phyloP scores from a whole-genome alignment of 1,140 invertebrate genomes.

The Drosophila sproati region DNA sequence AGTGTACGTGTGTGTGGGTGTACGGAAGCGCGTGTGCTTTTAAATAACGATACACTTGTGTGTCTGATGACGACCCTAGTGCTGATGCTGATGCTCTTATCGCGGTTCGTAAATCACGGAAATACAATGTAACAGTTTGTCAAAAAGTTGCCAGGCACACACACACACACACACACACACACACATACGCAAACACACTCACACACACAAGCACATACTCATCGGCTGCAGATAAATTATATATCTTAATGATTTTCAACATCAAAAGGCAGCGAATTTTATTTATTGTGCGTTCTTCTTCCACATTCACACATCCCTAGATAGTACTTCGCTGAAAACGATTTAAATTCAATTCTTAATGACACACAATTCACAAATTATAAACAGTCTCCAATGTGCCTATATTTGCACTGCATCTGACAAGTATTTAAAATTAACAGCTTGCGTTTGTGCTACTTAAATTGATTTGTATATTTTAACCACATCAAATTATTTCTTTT shows the following conservation, averaged over 20 bases:
- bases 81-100: slow-evolving; percentile 35
- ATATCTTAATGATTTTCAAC: slow-evolving; percentile 61
- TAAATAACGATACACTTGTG: slow-evolving; percentile 55
- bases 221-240: slow-evolving; percentile 40
- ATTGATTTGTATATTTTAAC: no score
- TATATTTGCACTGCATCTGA: background rate
- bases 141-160: slow-evolving; percentile 51
- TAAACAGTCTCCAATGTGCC: slow-evolving; percentile 6
- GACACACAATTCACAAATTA: slow-evolving; percentile 13
- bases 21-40: slow-evolving; percentile 44
- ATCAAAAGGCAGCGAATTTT: slow-evolving; percentile 40
- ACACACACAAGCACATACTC: background rate
- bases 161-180: slow-evolving; percentile 16
- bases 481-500: no score
- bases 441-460: background rate
- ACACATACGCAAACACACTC: slow-evolving; percentile 1
- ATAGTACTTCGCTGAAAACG: slow-evolving; percentile 3
- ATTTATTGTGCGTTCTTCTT: slow-evolving; percentile 31
- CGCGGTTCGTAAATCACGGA: slow-evolving; percentile 47
- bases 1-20: slow-evolving; percentile 14
- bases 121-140: slow-evolving; percentile 65
- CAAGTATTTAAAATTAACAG: background rate
- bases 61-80: slow-evolving; percentile 29
- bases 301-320: slow-evolving; percentile 1
- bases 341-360: slow-evolving; percentile 16